Evolutionary conservation across 2,113 vertebrate genomes (phyloP).

Genomic region (Atlantisia rogersi): DNA sequence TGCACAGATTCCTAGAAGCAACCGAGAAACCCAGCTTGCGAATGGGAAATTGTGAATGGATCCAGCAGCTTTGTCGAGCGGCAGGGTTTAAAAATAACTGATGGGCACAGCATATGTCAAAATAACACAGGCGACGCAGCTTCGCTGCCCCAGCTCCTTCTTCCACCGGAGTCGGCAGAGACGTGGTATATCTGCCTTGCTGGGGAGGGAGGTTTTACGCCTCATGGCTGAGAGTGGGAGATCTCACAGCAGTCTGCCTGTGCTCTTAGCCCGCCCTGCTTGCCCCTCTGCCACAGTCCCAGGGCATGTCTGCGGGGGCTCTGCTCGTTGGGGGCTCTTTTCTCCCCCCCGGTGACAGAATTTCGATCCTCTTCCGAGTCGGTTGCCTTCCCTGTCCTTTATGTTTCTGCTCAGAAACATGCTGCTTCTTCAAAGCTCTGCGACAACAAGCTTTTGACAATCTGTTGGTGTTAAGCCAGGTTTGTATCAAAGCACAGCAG

Average conservation of each 20-base stretch:
- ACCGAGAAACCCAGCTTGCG: neutral
- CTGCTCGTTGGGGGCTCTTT: neutral
- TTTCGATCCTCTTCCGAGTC: neutral
- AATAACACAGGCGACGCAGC: neutral
- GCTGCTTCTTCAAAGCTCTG: constrained; percentile 45
- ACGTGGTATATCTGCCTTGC: neutral
- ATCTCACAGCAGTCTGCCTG: neutral
- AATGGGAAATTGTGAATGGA: constrained; percentile 44
- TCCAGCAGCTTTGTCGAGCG: neutral
- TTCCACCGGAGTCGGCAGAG: neutral
- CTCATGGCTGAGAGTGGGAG: accelerated
- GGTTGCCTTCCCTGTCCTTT: neutral
- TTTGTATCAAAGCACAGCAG: constrained; percentile 61
- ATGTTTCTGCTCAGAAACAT: constrained; percentile 1
- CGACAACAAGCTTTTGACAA: constrained; percentile 24
- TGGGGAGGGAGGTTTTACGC: neutral
- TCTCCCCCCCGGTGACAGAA: neutral
- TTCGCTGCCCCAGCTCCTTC: constrained; percentile 24
- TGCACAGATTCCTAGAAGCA: constrained; percentile 6
- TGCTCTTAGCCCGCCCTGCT: neutral
- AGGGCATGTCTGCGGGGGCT: neutral
- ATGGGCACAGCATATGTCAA: constrained; percentile 41
- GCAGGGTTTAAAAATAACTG: constrained; percentile 6
- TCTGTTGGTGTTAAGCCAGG: constrained; percentile 56
- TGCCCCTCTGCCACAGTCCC: neutral